A percentile compares a stretch with the other conserved stretches of the same genome.
These are phyloP conservation scores for Leucoptera coffeella DNA, from an alignment of 2,888 invertebrate species.

Conservation along the genomic window DNA sequence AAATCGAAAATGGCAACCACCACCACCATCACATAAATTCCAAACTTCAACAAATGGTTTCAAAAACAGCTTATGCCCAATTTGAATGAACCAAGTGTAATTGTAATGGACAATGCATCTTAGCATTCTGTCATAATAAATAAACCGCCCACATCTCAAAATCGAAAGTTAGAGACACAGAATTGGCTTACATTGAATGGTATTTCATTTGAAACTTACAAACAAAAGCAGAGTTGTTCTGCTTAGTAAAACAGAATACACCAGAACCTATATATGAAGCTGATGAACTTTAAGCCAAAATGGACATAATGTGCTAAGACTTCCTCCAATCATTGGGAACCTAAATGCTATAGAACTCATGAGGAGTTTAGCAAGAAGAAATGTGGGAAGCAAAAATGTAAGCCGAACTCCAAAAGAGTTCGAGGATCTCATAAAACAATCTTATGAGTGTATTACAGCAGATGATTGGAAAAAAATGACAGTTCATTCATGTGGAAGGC, in stretches of 20 bases:
- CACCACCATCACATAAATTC: no score
- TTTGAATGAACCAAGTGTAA: slow-evolving; percentile 6
- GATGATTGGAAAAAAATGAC: no score
- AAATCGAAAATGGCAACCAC: no score
- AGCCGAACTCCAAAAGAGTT: no score
- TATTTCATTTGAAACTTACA: slow-evolving; percentile 7
- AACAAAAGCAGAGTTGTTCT: slow-evolving; percentile 8
- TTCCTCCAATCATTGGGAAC: slow-evolving; percentile 7
- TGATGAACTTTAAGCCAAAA: slow-evolving; percentile 7
- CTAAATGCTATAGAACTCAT: slow-evolving; percentile 9
- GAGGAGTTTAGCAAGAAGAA: slow-evolving; percentile 7
- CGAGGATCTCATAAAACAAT: no score
- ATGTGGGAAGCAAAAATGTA: no score
- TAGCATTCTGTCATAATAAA: slow-evolving; percentile 5
- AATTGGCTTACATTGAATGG: slow-evolving; percentile 11
- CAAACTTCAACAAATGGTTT: no score
- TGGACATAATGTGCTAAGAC: slow-evolving; percentile 7
- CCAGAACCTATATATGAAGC: no score
- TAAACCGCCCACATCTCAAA: slow-evolving; percentile 4
- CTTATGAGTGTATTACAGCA: no score
- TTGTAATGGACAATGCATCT: slow-evolving; percentile 7
- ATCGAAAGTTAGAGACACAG: no score
- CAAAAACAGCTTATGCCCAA: slow-evolving; percentile 3
- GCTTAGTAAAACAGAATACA: slow-evolving; percentile 8
- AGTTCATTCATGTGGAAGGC: no score